Evolutionary conservation across 2,888 invertebrate genomes (phyloP), one percentile per base, ranked within the genome.

Genomic region (Melanostoma scalare): DNA sequence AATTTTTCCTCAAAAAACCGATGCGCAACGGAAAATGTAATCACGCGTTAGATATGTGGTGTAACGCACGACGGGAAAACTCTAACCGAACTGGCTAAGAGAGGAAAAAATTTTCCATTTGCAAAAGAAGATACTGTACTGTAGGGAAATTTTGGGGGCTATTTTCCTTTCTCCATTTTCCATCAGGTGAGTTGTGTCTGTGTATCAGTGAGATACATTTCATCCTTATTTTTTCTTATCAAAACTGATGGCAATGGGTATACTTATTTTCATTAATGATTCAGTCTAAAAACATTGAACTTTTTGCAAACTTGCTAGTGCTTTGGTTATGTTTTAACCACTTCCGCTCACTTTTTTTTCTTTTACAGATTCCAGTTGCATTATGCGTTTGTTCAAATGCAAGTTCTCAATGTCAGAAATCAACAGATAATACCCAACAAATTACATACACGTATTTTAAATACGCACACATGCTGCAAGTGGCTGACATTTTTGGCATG

Each of bases 11-110:
- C 36, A 84, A 79, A 84, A 84, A 84, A 84, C 84, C 79, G 84
- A 84, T 84, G 79, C 79, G 79, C 84, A 79, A 84, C 84, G 74
- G 79, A 79, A 79, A 79, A 79, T 71, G 31, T 79, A 84, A 84
- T 58, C 84, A 79, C 74, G 74, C 79, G 74, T 46, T 71, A 65
- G 48, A 55, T 79, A 50, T 74, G 58, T 67, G 60, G 69, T 79
- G 84, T 84, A 84, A 84, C 84, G 84, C 74, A 84, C 74, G 71
- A 75, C 84, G 79, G 78, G 74, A 84, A 71, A 79, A 79, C 84
- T 84, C 79, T 60, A 84, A 84, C 84, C 84, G 74, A 71, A 84
- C 84, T 84, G 84, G 40, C 68, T 30, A 56, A 36, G 61, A 79
- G 69, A 78, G 78, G 52, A 69, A 53, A 74, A 55, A n/a, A 50